A percentile compares a stretch with the other conserved stretches of the same genome.
Evolutionary conservation across 2,797 vertebrate species (phyloP).

Genomic region (Melanotaenia trifasciata): DNA sequence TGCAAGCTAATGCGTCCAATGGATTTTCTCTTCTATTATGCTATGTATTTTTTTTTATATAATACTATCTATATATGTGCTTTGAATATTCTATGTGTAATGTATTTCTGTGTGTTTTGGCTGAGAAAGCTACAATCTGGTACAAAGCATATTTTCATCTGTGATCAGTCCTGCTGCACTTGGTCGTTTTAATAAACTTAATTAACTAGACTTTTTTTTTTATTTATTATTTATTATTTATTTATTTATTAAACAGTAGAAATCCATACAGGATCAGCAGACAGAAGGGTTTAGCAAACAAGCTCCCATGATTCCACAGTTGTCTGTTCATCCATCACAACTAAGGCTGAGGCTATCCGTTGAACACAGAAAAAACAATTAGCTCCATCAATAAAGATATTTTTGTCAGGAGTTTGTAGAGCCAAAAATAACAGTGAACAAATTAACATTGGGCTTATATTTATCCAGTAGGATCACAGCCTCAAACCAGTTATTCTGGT

Average conservation of each 20-base stretch:
- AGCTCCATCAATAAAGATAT: constrained; percentile 2
- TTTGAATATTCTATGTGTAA: too few species aligned
- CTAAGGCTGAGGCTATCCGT: constrained; percentile 6
- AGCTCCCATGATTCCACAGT: constrained; percentile 4
- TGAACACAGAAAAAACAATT: constrained; percentile 34
- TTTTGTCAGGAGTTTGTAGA: constrained; percentile 4
- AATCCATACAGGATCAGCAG: background rate
- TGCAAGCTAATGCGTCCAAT: too few species aligned
- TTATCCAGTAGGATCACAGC: background rate
- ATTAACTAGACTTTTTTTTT: background rate
- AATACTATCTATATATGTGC: too few species aligned
- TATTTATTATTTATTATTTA: too few species aligned
- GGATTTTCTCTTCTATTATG: too few species aligned
- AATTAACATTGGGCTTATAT: constrained; percentile 12
- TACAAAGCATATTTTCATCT: too few species aligned
- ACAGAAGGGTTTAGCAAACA: constrained; percentile 21
- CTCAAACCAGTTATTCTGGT: too few species aligned
- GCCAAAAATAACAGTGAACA: background rate
- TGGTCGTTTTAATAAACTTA: too few species aligned
- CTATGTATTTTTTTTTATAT: too few species aligned
- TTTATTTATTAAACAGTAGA: background rate
- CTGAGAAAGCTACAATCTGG: too few species aligned
- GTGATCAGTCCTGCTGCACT: too few species aligned
- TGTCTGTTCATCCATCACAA: constrained; percentile 3
- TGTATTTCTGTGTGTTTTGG: too few species aligned